Evolutionary conservation across 2,888 invertebrate species (phyloP).

Genomic region (Lasius fuliginosus): DNA sequence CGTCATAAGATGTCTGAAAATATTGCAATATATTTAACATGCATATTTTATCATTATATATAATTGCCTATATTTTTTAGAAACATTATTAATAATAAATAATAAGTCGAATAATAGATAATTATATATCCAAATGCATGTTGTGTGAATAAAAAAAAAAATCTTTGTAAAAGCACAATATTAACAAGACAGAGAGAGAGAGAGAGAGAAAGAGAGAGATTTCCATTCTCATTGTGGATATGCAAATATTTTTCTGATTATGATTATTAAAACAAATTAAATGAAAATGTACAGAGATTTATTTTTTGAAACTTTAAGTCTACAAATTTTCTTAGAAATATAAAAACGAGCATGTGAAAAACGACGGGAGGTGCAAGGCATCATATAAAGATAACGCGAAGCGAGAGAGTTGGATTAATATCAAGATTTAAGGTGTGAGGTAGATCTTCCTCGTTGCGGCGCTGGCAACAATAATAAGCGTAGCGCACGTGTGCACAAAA

Average conservation of each 20-base stretch:
- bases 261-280: not conserved
- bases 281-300: not conserved
- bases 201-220: not conserved
- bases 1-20: not conserved
- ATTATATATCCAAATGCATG: no score
- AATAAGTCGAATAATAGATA: not conserved
- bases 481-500: conserved; percentile 70
- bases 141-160: no score
- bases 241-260: not conserved
- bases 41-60: not conserved
- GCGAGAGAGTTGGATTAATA: conserved; percentile 48
- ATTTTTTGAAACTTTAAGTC: not conserved
- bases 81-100: not conserved
- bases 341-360: not conserved
- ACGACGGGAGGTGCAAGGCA: not conserved
- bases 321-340: conserved; percentile 1
- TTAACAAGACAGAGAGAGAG: not conserved
- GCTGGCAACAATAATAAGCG: conserved; percentile 63
- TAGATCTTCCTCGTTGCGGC: conserved; percentile 30
- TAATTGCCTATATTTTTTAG: not conserved
- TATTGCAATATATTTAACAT: not conserved
- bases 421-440: conserved; percentile 49
- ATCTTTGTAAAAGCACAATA: no score
- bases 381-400: conserved; percentile 23
- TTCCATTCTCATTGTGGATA: not conserved